Evolutionary conservation across 2,113 vertebrate genomes (phyloP).

Genomic region (Amazona guildingii): DNA sequence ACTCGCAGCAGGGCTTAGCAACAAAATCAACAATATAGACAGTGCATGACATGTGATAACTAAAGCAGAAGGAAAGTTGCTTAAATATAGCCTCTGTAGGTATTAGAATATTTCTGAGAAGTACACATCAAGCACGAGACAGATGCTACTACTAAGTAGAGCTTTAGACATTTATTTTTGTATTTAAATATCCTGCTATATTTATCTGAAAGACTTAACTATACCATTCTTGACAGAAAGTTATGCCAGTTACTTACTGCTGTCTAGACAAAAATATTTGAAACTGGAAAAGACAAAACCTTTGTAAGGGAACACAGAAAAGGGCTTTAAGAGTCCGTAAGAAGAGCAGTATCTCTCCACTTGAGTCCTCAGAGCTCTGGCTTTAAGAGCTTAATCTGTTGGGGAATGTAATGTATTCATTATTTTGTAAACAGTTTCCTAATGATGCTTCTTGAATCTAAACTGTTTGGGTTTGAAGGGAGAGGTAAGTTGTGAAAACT

Average conservation of each 20-base stretch:
- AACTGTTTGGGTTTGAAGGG: background rate
- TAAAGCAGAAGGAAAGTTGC: constrained; percentile 69
- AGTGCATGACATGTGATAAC: constrained; percentile 70
- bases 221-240: constrained; percentile 59
- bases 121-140: constrained; percentile 70
- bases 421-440: constrained; percentile 22
- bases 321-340: constrained; percentile 8
- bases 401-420: background rate
- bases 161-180: constrained; percentile 75
- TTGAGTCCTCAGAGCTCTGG: background rate
- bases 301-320: constrained; percentile 25
- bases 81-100: constrained; percentile 76
- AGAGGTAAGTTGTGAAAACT: constrained; percentile 13
- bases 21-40: constrained; percentile 77
- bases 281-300: constrained; percentile 56
- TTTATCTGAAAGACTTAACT: constrained; percentile 73
- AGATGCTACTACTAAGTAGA: constrained; percentile 74
- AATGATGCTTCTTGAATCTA: constrained; percentile 25
- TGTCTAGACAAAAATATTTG: constrained; percentile 73
- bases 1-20: constrained; percentile 70
- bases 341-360: background rate
- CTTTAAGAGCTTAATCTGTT: constrained; percentile 1
- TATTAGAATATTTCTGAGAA: constrained; percentile 76
- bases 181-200: constrained; percentile 71
- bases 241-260: constrained; percentile 65